Conservation (phyloP, 2,888 invertebrate species). For the Monochamus alternatus region DNA sequence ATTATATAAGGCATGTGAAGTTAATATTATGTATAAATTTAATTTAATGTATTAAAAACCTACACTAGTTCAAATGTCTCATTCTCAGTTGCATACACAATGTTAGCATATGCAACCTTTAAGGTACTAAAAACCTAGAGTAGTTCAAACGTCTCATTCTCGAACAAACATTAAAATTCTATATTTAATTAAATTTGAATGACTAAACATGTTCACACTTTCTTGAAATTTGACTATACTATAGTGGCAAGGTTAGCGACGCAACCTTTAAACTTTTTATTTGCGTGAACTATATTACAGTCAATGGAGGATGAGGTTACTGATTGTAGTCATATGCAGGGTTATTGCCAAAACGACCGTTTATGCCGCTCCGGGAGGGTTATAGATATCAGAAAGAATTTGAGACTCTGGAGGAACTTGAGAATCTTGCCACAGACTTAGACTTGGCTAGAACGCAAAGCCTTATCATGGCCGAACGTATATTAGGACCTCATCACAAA, state of each 20-base stretch:
- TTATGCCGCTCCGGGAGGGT: slow-evolving; percentile 75
- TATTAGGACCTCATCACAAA: slow-evolving; percentile 89
- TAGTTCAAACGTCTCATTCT: too few species aligned
- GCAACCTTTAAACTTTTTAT: slow-evolving; percentile 19
- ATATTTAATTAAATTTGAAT: too few species aligned
- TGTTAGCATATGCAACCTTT: too few species aligned
- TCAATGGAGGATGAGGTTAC: slow-evolving; percentile 1
- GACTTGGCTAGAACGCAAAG: slow-evolving; percentile 92
- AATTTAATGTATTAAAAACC: too few species aligned
- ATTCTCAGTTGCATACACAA: too few species aligned
- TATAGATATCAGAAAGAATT: slow-evolving; percentile 85
- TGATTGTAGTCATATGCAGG: slow-evolving; percentile 49
- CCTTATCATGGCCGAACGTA: slow-evolving; percentile 89
- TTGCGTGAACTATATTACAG: slow-evolving; percentile 13
- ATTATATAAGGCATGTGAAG: neutral
- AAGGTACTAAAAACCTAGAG: too few species aligned
- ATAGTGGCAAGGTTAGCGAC: too few species aligned
- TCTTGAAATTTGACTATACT: too few species aligned
- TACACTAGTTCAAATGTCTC: too few species aligned
- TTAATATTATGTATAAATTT: too few species aligned
- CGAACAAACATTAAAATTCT: too few species aligned
- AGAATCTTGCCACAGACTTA: slow-evolving; percentile 82
- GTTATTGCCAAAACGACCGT: slow-evolving; percentile 72
- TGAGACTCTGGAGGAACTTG: slow-evolving; percentile 80
- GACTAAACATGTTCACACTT: too few species aligned